These are phyloP conservation scores for Nebria brevicollis DNA, from an alignment of 2,888 invertebrate species.

Conservation along the genomic window DNA sequence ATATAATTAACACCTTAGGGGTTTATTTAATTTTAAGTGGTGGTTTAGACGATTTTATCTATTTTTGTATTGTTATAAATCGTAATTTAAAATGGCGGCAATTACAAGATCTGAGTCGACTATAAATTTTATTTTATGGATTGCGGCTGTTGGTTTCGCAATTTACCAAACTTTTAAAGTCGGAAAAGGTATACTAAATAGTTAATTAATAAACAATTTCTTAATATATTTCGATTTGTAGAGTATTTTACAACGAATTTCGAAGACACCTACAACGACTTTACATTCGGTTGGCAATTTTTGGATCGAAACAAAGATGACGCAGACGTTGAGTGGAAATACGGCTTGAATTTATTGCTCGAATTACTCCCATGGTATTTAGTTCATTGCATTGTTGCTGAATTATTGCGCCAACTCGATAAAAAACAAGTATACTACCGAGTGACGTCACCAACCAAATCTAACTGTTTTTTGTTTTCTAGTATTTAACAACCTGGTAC, in stretches of 20 bases:
- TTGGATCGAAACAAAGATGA: slow-evolving; percentile 70
- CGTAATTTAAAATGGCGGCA: background rate
- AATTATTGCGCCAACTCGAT: slow-evolving; percentile 61
- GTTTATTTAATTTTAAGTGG: too few relatives aligned
- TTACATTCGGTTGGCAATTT: slow-evolving; percentile 69
- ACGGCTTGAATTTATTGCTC: slow-evolving; percentile 68
- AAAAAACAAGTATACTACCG: slow-evolving; percentile 23
- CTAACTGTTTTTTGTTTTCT: slow-evolving; percentile 52
- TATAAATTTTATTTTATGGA: slow-evolving; percentile 68
- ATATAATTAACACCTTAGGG: too few relatives aligned
- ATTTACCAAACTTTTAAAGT: slow-evolving; percentile 66
- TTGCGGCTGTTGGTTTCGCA: slow-evolving; percentile 66
- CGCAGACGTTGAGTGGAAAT: slow-evolving; percentile 78
- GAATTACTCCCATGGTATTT: slow-evolving; percentile 68
- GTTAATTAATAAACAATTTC: slow-evolving; percentile 29
- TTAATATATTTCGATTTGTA: slow-evolving; percentile 41
- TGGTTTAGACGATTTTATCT: background rate
- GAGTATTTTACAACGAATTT: slow-evolving; percentile 60
- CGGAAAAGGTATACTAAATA: slow-evolving; percentile 65
- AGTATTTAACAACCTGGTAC: slow-evolving; percentile 68
- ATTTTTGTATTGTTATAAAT: background rate
- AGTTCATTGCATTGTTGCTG: slow-evolving; percentile 67
- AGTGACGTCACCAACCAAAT: background rate
- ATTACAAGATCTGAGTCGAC: slow-evolving; percentile 60
- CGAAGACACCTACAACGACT: slow-evolving; percentile 64